A percentile compares a stretch with the other conserved stretches of the same genome.
These are phyloP conservation scores for Sarotherodon lohbergeri DNA, from an alignment of 2,113 vertebrate species.

Conservation along the genomic window DNA sequence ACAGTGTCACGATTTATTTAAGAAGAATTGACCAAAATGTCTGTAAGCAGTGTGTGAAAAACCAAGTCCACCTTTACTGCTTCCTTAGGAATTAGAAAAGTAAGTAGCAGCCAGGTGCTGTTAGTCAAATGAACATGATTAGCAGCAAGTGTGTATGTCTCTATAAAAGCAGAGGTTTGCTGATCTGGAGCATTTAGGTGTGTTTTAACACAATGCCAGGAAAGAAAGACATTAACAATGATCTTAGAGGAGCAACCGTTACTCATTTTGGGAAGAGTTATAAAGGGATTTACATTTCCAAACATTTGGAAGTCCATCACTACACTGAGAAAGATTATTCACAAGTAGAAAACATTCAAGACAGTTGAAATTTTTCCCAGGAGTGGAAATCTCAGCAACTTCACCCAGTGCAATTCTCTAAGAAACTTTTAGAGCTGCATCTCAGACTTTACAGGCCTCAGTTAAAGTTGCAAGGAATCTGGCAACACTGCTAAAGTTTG, in stretches of 20 bases:
- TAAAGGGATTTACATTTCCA: not conserved
- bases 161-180: not conserved
- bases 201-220: not conserved
- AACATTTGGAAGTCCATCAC: not conserved
- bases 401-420: not conserved
- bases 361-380: not conserved
- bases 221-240: not conserved
- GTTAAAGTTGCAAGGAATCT: not conserved
- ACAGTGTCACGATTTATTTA: not conserved
- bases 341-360: not conserved
- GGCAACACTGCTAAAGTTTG: not conserved
- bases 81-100: not conserved
- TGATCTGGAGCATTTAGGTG: not conserved
- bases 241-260: not conserved
- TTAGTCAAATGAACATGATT: not conserved
- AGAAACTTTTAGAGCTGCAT: not conserved
- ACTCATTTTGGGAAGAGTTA: not conserved
- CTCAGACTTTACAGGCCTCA: not conserved
- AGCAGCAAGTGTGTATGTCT: not conserved
- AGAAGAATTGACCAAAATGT: not conserved
- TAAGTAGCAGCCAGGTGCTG: not conserved
- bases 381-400: not conserved
- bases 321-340: not conserved
- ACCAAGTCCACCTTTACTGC: not conserved
- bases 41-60: not conserved